phyloP scores from a whole-genome alignment of 2,113 vertebrate genomes.

The Tetraodon nigroviridis region DNA sequence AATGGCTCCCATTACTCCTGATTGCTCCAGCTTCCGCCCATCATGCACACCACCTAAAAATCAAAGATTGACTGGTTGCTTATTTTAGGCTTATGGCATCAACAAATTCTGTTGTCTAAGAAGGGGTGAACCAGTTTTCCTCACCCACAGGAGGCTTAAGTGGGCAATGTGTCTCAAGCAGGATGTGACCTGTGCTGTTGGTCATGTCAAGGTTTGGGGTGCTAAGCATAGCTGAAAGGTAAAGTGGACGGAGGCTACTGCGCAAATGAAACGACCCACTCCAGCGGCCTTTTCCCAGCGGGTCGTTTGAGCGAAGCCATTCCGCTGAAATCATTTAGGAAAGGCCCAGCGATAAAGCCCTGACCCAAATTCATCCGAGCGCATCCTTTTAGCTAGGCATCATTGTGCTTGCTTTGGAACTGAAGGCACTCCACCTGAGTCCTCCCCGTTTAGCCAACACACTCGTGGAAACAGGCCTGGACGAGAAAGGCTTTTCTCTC shows the following conservation, averaged over 20 bases:
- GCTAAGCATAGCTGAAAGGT: conserved; percentile 1
- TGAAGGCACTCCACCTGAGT: conserved; percentile 17
- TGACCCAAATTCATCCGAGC: conserved; percentile 35
- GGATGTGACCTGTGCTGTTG: conserved; percentile 1
- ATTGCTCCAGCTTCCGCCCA: too few species aligned
- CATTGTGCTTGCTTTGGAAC: conserved; percentile 34
- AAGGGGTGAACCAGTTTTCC: conserved; percentile 1
- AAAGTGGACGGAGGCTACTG: conserved; percentile 21
- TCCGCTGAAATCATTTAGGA: conserved; percentile 38
- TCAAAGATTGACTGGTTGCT: too few species aligned
- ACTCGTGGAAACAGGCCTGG: not conserved
- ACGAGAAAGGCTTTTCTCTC: conserved; percentile 24
- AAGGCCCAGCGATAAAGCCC: conserved; percentile 21
- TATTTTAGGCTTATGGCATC: not conserved
- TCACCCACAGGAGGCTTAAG: not conserved
- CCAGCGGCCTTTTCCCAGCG: conserved; percentile 2
- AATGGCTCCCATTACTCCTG: too few species aligned
- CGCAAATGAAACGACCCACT: conserved; percentile 26
- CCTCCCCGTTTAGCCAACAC: conserved; percentile 6
- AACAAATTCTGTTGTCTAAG: not conserved
- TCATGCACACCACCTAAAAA: too few species aligned
- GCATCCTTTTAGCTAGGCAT: conserved; percentile 17
- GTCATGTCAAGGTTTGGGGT: conserved; percentile 3
- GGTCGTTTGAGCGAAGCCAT: conserved; percentile 29
- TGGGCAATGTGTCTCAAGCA: conserved; percentile 2